A percentile compares a stretch with the other conserved stretches of the same genome.
Conservation (phyloP, 2,797 vertebrate species). For the Limosa lapponica region DNA sequence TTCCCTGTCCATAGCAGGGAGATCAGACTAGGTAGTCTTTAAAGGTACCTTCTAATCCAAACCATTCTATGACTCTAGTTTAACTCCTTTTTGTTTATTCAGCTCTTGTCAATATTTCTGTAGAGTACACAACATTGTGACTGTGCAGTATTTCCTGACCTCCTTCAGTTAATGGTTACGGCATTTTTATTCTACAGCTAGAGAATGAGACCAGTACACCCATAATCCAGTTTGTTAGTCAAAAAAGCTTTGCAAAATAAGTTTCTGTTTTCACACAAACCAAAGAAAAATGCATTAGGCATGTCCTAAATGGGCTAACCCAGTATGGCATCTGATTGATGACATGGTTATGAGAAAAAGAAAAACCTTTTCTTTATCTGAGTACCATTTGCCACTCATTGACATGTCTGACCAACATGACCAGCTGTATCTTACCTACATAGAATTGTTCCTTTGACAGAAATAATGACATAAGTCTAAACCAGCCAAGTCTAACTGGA, state of each 20-base stretch:
- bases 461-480: background rate
- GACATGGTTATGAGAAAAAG: background rate
- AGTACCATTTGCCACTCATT: background rate
- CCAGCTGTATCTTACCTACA: background rate
- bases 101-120: background rate
- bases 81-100: background rate
- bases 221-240: background rate
- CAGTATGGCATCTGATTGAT: background rate
- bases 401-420: background rate
- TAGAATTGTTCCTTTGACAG: background rate
- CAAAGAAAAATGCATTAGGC: background rate
- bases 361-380: background rate
- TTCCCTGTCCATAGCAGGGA: rapidly evolving
- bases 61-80: background rate
- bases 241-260: background rate
- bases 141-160: background rate
- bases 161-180: background rate
- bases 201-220: rapidly evolving
- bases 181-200: background rate
- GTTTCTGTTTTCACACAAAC: background rate
- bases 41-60: background rate
- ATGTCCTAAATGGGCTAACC: background rate
- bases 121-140: background rate
- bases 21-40: background rate
- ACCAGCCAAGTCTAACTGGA: background rate